A percentile compares a stretch with the other conserved stretches of the same genome.
phyloP scores from a whole-genome alignment of 2,797 vertebrate genomes.

The Miopithecus talapoin region DNA sequence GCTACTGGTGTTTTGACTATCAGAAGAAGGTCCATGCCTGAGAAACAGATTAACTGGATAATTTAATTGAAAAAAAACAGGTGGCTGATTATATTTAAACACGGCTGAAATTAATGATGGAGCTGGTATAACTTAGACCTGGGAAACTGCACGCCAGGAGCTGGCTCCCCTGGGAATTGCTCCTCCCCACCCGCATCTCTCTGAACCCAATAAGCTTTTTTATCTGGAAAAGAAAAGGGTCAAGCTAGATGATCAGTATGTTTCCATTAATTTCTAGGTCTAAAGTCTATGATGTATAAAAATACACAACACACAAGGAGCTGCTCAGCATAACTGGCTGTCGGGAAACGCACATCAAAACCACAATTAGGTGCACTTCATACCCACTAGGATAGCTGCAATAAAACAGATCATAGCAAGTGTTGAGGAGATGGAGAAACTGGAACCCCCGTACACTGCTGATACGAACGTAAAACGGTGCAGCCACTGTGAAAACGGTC shows the following conservation, averaged over 20 bases:
- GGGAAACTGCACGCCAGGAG: background rate
- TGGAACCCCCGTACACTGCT: rapidly evolving
- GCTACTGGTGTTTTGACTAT: background rate
- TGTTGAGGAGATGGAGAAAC: rapidly evolving
- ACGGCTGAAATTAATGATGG: background rate
- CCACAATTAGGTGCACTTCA: background rate
- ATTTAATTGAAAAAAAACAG: background rate
- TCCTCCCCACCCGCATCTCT: background rate
- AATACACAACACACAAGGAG: background rate
- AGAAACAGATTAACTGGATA: conserved; percentile 2
- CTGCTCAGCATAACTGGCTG: background rate
- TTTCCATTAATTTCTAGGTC: background rate
- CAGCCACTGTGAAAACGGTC: background rate
- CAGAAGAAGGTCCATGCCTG: background rate
- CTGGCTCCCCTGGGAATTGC: rapidly evolving
- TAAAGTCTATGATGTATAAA: background rate
- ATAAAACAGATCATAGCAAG: rapidly evolving
- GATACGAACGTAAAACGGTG: background rate
- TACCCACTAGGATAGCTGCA: rapidly evolving
- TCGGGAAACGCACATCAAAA: background rate
- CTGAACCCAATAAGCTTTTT: background rate
- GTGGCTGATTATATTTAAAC: background rate
- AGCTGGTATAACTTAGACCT: background rate
- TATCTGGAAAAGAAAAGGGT: background rate
- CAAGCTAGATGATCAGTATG: background rate